Conservation (phyloP, 2,888 invertebrate genomes). For the Epistrophe grossulariae region DNA sequence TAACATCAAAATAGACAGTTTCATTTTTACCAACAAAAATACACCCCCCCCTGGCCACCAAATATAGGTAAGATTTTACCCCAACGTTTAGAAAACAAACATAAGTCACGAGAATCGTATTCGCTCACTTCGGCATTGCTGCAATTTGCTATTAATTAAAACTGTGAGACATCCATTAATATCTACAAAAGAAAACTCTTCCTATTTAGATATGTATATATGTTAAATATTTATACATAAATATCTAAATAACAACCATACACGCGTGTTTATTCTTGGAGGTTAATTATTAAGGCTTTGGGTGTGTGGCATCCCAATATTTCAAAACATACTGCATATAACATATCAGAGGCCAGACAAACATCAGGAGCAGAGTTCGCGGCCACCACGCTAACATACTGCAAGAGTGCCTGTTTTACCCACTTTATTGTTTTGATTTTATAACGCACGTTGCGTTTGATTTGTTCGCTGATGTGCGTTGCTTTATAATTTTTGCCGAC, state of each 20-base stretch:
- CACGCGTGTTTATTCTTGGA: slow-evolving; percentile 38
- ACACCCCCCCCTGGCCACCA: background rate
- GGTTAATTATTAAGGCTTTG: slow-evolving; percentile 50
- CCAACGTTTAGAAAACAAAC: background rate
- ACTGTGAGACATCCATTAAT: slow-evolving; percentile 55
- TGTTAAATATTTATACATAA: background rate
- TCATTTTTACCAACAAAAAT: background rate
- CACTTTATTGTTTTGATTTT: slow-evolving; percentile 68
- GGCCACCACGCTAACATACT: slow-evolving; percentile 10
- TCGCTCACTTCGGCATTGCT: background rate
- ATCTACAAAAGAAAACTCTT: background rate
- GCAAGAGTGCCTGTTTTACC: slow-evolving; percentile 40
- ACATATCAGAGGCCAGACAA: slow-evolving; percentile 2
- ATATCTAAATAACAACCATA: slow-evolving; percentile 18
- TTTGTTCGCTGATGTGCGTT: slow-evolving; percentile 65
- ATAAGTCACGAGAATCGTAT: slow-evolving; percentile 42
- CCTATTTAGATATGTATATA: background rate
- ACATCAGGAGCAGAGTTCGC: slow-evolving; percentile 42
- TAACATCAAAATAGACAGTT: background rate
- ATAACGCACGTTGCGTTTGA: slow-evolving; percentile 67
- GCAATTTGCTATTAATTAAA: slow-evolving; percentile 54
- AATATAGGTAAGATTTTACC: background rate
- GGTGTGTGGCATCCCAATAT: slow-evolving; percentile 55
- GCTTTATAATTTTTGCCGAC: slow-evolving; percentile 52
- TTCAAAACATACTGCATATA: slow-evolving; percentile 26